Base-by-base conservation (phyloP, 1,140 invertebrate genomes). In the Meloidogyne floridensis region DNA sequence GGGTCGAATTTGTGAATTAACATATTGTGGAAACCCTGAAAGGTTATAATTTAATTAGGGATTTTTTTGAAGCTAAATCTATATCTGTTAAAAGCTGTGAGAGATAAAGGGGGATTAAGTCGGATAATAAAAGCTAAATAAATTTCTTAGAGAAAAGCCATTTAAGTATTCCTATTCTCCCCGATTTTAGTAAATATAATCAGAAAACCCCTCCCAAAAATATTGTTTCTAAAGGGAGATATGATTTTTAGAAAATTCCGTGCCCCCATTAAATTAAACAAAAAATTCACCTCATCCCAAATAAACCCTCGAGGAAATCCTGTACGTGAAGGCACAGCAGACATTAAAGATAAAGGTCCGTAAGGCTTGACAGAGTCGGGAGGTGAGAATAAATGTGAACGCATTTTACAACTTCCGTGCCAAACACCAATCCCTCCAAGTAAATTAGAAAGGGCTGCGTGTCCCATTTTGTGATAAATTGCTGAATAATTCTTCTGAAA, bases 261-360 rank as follows among this genome's bases (percentile, higher is more conserved):
- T 20, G 32, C 2, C 32, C 32, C 32, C 0, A 15, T 59, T 15
- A 15, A 59, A 59, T 4, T 59, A 15, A 15, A 59, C 13, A 59
- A 59, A 15, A 9, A n/a, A 32, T 32, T n/a, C 6, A 65, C 59
- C 92, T 99, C 97, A 91, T 99, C 97, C 97, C 97, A 99, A 0
- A 99, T 91, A 90, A 99, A 99, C 6, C 97, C 97, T 18, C 97
- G 92, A 51, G 97, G 97, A 91, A 99, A 99, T 91, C 98, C 98
- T 80, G 96, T 96, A 80, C 97, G 93, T 76, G 96, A 98, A 0
- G 97, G 97, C 18, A 98, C 96, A 0, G 93, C 95, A 10, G 95
- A 95, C 87, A 96, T 97, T 0, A 98, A 91, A 9, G 95, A 93
- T 8, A 96, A 94, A 88, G 94, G 93, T 95, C 96, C 98, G 88